Conservation (phyloP, 2,113 vertebrate species). For the Daubentonia madagascariensis region DNA sequence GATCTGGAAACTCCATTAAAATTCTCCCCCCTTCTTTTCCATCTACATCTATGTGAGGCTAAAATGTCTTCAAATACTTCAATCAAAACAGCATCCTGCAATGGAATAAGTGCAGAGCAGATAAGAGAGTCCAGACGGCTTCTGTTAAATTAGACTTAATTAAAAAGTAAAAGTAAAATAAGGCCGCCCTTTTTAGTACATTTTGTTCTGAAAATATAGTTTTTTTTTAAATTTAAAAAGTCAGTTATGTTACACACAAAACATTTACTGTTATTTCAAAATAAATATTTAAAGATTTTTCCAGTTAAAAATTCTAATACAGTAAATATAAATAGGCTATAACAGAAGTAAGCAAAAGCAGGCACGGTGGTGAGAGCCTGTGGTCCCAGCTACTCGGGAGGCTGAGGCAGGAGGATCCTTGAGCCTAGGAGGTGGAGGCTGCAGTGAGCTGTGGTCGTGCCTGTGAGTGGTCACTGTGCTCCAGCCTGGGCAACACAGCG, state of each 20-base stretch:
- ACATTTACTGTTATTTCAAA: neutral
- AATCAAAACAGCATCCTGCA: accelerated
- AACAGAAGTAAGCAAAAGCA: neutral
- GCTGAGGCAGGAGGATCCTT: too few species aligned
- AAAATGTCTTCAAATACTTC: neutral
- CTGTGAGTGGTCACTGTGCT: too few species aligned
- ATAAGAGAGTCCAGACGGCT: neutral
- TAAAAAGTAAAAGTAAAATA: neutral
- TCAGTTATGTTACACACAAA: neutral
- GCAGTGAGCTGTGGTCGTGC: too few species aligned
- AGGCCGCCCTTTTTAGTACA: neutral
- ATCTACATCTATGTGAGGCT: too few species aligned
- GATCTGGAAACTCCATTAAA: neutral
- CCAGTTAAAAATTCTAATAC: neutral
- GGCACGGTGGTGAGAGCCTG: too few species aligned
- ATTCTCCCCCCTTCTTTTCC: neutral
- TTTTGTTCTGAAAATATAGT: neutral
- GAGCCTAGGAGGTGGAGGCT: too few species aligned
- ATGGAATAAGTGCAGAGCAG: accelerated
- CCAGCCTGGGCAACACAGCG: too few species aligned
- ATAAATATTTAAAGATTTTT: neutral
- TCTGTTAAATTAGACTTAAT: too few species aligned
- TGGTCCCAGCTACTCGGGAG: too few species aligned
- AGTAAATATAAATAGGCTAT: neutral
- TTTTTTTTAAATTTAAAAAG: neutral